Evolutionary conservation across 2,888 invertebrate genomes (phyloP), one percentile per base, ranked within the genome.

Genomic region (Sphaerophoria rueppellii): DNA sequence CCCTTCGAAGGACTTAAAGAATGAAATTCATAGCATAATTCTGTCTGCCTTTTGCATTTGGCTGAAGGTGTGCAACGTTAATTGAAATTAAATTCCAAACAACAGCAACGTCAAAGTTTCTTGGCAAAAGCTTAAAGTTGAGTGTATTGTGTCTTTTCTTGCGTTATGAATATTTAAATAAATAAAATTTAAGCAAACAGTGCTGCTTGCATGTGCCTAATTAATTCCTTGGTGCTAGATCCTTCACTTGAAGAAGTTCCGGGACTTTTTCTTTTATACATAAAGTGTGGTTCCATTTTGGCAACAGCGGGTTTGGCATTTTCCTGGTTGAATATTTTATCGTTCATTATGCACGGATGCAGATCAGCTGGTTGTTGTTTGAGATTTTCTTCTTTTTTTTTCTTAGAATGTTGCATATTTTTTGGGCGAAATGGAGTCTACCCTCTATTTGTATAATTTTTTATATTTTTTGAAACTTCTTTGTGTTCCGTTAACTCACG

Each of bases 121-220:
- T 14, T 57, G 57, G 14, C 14, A 35, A 14, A 14, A 7, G 7
- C 9, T 37, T 35, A 35, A 4, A 14, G 35, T 5, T 1, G 3
- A 43, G 7, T 24, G 24, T 34, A 32, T 67, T 61, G 7, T 24
- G 24, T 34, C 46, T 67, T 61, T 61, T 37, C 40, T 40, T 46
- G 9, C 69, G 58, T 12, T 60, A 65, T 79, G 74, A 79, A 83
- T 79, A 82, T 71, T 65, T 79, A 79, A 79, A 83, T 79, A 79
- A 71, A 79, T 79, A 79, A 79, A 74, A 54, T 65, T 70, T 65
- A 54, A 4, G 55, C 72, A 78, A 77, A 79, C 67, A 71, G 71
- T 71, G 48, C 34, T 63, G 63, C 35, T 48, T 63, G 63, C 35
- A 32, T 35, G n/a, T 37, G 54, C 58, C 65, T 79, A 71, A 83